Evolutionary conservation across 2,888 invertebrate genomes (phyloP).

Genomic region (Coleophora deauratella): DNA sequence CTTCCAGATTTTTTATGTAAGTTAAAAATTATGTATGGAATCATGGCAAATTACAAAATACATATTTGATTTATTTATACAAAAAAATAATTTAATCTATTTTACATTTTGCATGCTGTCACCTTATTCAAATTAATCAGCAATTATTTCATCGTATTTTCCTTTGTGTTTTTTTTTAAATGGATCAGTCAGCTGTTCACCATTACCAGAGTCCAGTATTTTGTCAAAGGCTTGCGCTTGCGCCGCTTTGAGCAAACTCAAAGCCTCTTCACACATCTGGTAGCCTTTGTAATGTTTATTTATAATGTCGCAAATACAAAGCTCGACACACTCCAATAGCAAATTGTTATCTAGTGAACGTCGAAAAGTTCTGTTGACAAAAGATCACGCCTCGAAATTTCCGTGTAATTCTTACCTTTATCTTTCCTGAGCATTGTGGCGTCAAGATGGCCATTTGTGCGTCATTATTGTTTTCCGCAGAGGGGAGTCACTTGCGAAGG

Average conservation of each 20-base stretch:
- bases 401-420: slow-evolving; percentile 67
- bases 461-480: slow-evolving; percentile 56
- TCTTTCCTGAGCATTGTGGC: slow-evolving; percentile 58
- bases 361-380: slow-evolving; percentile 38
- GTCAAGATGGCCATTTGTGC: slow-evolving; percentile 62
- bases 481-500: slow-evolving; percentile 47
- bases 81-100: too few species aligned
- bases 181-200: slow-evolving; percentile 3
- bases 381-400: slow-evolving; percentile 61
- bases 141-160: slow-evolving; percentile 20
- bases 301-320: slow-evolving; percentile 56
- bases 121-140: neutral
- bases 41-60: too few species aligned
- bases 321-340: slow-evolving; percentile 50
- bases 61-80: too few species aligned
- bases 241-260: slow-evolving; percentile 23
- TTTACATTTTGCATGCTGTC: neutral
- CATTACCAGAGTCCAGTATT: slow-evolving; percentile 9
- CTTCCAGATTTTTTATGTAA: too few species aligned
- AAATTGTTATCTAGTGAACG: slow-evolving; percentile 65
- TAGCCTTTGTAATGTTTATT: slow-evolving; percentile 60
- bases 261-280: slow-evolving; percentile 49
- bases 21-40: too few species aligned
- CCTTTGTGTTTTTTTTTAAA: neutral
- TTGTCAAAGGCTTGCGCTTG: slow-evolving; percentile 36